Percentiles rank a stretch among this genome's conserved stretches.
Evolutionary conservation across 2,888 invertebrate genomes (phyloP).

Genomic region (Hypomecis atomaria): DNA sequence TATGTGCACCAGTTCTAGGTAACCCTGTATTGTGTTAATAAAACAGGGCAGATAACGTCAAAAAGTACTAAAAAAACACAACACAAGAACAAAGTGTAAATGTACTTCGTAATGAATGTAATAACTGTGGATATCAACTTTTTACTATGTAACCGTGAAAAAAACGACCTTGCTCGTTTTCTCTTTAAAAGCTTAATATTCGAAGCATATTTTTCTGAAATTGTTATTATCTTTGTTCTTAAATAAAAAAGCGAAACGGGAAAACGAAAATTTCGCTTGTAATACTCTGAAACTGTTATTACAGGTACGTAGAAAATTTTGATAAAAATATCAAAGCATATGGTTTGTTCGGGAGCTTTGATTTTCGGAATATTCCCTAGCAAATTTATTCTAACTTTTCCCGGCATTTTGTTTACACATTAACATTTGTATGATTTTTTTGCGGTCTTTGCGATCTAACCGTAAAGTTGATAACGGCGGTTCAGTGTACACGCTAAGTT

Average conservation of each 20-base stretch:
- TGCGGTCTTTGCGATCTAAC: neutral
- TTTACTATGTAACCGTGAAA: neutral
- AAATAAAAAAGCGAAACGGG: slow-evolving; percentile 16
- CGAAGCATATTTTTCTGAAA: slow-evolving; percentile 14
- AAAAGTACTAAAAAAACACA: no score
- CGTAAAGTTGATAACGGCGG: no score
- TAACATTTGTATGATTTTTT: neutral
- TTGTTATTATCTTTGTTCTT: slow-evolving; percentile 18
- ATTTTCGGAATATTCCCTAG: slow-evolving; percentile 14
- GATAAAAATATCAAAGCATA: slow-evolving; percentile 16
- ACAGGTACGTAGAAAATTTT: slow-evolving; percentile 21
- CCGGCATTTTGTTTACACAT: neutral
- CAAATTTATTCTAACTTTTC: neutral
- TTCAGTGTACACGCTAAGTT: no score
- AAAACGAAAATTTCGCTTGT: slow-evolving; percentile 16
- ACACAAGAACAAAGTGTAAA: no score
- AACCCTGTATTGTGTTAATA: no score
- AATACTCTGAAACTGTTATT: slow-evolving; percentile 25
- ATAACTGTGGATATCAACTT: neutral
- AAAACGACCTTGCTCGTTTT: slow-evolving; percentile 1
- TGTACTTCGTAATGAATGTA: neutral
- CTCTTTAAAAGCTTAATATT: slow-evolving; percentile 16
- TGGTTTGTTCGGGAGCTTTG: neutral
- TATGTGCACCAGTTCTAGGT: no score
- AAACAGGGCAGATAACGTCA: no score